Evolutionary conservation across 2,888 invertebrate species (phyloP), one percentile per base, ranked within the genome.

Genomic region (Schizaphis graminum): DNA sequence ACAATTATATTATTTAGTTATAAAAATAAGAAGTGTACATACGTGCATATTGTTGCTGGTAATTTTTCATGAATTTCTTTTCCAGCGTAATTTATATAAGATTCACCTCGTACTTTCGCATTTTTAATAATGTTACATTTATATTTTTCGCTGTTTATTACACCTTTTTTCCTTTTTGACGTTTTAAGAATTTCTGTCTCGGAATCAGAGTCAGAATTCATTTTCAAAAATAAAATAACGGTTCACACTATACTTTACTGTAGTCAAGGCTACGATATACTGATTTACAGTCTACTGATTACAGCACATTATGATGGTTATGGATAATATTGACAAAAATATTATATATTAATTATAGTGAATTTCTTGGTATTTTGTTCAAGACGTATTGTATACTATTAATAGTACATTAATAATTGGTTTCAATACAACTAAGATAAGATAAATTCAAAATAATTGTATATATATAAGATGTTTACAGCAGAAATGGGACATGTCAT

Each of bases 31-130:
- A 61, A 89, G 61, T 89, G 61, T 89, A 89, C 89, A 61, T 61
- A 89, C 89, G 61, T 89, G 61, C 89, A 89, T 61, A 28, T 89
- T 61, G 61, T 28, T 89, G 89, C 89, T 89, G 61, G 89, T 61
- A 89, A 61, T 89, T 89, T 89, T 89, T 57, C n/a, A 89, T 89
- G 44, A 89, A 89, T 89, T 89, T 89, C 89, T 44, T 89, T 89
- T 44, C 61, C 44, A 89, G 44, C 28, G 61, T 89, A 89, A 89
- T 89, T 89, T 61, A 89, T 89, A 89, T 89, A 61, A 89, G 57
- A 61, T 89, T 89, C 89, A 89, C 89, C 89, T 89, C 89, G 61
- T 44, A 89, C 89, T 89, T 61, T 89, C 61, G 47, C 89, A 61
- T 89, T 89, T 89, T 61, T 89, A 89, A 89, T 89, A 89, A 89